Percentiles rank a stretch among this genome's conserved stretches.
phyloP scores from a whole-genome alignment of 1,140 invertebrate genomes.

The Charaxes varanes region DNA sequence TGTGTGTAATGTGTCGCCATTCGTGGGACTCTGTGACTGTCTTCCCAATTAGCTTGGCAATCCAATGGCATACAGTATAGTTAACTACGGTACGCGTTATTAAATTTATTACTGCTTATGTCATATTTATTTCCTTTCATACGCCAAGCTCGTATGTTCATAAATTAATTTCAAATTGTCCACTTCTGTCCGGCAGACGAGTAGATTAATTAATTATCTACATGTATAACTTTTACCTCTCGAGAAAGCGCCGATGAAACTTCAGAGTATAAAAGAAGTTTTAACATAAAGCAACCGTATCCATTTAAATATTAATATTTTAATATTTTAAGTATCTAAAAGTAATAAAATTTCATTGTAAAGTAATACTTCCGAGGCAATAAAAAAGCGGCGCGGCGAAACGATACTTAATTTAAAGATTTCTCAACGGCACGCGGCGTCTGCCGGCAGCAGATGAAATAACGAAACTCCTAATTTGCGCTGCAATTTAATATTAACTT shows the following conservation, averaged over 20 bases:
- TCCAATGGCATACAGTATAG: too few relatives aligned
- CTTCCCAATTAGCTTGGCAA: too few relatives aligned
- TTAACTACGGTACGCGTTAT: too few relatives aligned
- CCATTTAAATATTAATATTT: constrained; percentile 7
- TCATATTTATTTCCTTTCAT: too few relatives aligned
- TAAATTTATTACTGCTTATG: too few relatives aligned
- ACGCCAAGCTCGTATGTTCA: too few relatives aligned
- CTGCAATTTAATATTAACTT: constrained; percentile 10
- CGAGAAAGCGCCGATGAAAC: neutral
- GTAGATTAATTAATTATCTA: too few relatives aligned
- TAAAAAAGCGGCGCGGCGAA: constrained; percentile 12
- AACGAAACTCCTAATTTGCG: constrained; percentile 14
- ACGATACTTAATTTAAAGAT: constrained; percentile 20
- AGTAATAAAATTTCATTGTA: constrained; percentile 17
- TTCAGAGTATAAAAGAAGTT: neutral
- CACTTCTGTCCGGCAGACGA: too few relatives aligned
- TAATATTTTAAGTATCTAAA: constrained; percentile 6
- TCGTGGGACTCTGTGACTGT: too few relatives aligned
- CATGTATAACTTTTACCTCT: neutral
- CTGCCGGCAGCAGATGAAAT: constrained; percentile 12
- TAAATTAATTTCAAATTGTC: too few relatives aligned
- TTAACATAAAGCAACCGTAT: constrained; percentile 6
- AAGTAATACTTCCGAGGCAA: constrained; percentile 11
- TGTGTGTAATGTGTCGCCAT: too few relatives aligned
- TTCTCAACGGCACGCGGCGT: constrained; percentile 15